Evolutionary conservation across 2,113 vertebrate species (phyloP).

Genomic region (Deroptyus accipitrinus): DNA sequence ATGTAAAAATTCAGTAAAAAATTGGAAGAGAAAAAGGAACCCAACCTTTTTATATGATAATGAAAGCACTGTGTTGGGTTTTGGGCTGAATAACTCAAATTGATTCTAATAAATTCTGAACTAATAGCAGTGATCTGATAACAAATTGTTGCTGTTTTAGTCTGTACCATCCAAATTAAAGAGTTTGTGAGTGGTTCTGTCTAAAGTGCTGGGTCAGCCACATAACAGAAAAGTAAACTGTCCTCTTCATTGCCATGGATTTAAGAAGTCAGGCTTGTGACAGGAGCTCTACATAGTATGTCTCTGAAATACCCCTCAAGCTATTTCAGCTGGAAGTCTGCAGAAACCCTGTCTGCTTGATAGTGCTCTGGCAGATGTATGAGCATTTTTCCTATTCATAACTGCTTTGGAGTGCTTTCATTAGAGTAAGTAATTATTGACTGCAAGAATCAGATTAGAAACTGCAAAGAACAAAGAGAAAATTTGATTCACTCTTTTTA

Average conservation of each 20-base stretch:
- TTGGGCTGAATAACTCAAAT: background rate
- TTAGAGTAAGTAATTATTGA: conserved; percentile 24
- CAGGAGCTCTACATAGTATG: background rate
- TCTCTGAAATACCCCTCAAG: background rate
- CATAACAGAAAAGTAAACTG: background rate
- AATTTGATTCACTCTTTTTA: background rate
- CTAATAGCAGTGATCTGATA: background rate
- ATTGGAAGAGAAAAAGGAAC: background rate
- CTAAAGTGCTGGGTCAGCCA: background rate
- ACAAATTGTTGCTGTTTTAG: background rate
- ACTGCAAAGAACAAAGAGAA: background rate
- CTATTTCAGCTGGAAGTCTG: background rate
- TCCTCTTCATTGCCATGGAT: background rate
- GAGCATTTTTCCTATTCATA: background rate
- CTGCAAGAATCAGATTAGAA: background rate
- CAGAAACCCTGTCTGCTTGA: background rate
- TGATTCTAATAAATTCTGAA: background rate
- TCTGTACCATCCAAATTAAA: background rate
- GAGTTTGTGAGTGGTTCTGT: background rate
- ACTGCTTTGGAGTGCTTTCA: background rate
- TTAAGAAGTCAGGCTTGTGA: background rate
- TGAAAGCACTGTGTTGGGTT: background rate
- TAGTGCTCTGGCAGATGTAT: background rate
- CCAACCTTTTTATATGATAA: background rate
- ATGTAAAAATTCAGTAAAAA: background rate